Conservation (phyloP, 2,888 invertebrate species). For the Tryphoninae sp. region DNA sequence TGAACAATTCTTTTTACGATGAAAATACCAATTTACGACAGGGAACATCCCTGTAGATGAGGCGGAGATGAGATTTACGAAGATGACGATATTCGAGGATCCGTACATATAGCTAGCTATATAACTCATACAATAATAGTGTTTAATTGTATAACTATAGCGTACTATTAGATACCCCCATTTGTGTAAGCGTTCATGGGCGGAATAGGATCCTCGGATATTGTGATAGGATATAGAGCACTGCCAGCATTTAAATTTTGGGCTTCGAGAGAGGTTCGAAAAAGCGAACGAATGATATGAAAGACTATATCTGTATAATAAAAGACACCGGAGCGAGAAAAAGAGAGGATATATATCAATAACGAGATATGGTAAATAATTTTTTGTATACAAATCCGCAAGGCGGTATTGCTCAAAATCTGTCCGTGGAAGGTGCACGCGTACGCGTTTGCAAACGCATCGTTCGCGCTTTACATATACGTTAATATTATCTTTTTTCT, state of each 20-base stretch:
- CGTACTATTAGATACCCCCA: slow-evolving; percentile 13
- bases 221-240: slow-evolving; percentile 24
- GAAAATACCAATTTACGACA: not conserved
- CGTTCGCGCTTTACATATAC: slow-evolving; percentile 14
- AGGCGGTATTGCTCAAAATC: slow-evolving; percentile 61
- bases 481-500: slow-evolving; percentile 27
- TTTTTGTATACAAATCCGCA: slow-evolving; percentile 35
- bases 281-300: slow-evolving; percentile 13
- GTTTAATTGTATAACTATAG: slow-evolving; percentile 53
- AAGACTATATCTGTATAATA: slow-evolving; percentile 37
- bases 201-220: slow-evolving; percentile 28
- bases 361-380: slow-evolving; percentile 29
- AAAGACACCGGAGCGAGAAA: not conserved
- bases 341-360: slow-evolving; percentile 28
- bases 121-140: slow-evolving; percentile 50
- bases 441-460: not conserved
- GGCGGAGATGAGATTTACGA: slow-evolving; percentile 19
- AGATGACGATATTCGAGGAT: slow-evolving; percentile 38
- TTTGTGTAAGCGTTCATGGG: slow-evolving; percentile 31
- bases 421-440: slow-evolving; percentile 18
- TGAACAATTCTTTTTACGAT: slow-evolving; percentile 15
- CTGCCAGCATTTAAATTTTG: slow-evolving; percentile 28
- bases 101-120: slow-evolving; percentile 37
- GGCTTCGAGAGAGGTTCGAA: slow-evolving; percentile 13
- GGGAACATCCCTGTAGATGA: not conserved